Conservation (phyloP, 2,797 vertebrate genomes). For the Sciurus vulgaris region DNA sequence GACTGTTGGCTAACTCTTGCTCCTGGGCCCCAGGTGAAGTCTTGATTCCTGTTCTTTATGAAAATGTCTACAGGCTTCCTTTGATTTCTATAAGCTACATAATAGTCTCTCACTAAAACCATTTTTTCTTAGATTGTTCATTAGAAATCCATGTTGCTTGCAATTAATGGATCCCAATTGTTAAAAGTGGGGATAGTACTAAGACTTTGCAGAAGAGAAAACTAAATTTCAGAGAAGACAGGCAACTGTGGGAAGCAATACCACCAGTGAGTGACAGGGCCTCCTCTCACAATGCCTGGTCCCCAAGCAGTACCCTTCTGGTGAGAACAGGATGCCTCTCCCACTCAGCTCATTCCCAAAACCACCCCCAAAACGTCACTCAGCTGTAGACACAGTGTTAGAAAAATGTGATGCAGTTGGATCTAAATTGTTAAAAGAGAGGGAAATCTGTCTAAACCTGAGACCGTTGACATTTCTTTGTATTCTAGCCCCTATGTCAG, state of each 20-base stretch:
- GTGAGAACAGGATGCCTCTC: no score
- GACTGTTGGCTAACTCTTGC: not conserved
- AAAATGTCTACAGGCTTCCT: not conserved
- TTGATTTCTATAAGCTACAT: not conserved
- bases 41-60: not conserved
- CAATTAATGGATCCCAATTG: not conserved
- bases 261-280: not conserved
- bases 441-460: not conserved
- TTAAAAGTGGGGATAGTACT: fast-evolving
- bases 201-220: not conserved
- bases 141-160: not conserved
- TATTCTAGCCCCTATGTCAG: fast-evolving
- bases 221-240: fast-evolving
- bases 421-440: not conserved
- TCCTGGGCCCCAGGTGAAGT: not conserved
- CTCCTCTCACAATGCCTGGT: not conserved
- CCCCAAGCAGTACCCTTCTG: not conserved
- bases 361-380: not conserved
- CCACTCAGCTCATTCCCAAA: not conserved
- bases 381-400: not conserved
- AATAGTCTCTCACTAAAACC: not conserved
- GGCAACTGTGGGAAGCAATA: not conserved
- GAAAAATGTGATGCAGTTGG: not conserved
- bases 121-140: not conserved
- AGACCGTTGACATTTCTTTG: not conserved